These are phyloP conservation scores for Myioborus miniatus DNA, from an alignment of 2,797 vertebrate genomes.

Conservation along the genomic window DNA sequence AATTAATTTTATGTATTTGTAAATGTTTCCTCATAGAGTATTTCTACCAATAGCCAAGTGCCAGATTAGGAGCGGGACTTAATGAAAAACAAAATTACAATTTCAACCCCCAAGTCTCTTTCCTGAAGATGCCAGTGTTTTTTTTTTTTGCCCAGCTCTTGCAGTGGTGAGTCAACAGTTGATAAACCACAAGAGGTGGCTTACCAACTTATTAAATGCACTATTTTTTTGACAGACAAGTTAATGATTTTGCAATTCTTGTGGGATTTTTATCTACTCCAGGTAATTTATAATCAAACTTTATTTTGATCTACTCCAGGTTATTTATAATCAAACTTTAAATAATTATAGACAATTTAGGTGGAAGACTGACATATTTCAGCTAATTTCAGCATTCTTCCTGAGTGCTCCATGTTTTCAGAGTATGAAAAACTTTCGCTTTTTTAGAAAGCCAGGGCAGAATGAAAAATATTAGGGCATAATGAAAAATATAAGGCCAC, in stretches of 20 bases:
- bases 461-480: too few relatives aligned
- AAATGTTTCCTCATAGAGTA: not conserved
- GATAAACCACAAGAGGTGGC: not conserved
- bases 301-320: not conserved
- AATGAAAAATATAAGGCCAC: not conserved
- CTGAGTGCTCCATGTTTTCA: not conserved
- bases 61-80: rapidly evolving
- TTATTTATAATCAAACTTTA: not conserved
- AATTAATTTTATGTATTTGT: not conserved
- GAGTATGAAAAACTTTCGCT: not conserved
- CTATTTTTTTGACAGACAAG: not conserved
- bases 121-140: not conserved
- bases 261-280: not conserved
- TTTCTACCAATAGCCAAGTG: not conserved
- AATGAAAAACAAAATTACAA: not conserved
- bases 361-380: not conserved
- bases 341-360: not conserved
- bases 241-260: not conserved
- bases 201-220: not conserved
- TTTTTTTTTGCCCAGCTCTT: not conserved
- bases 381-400: not conserved
- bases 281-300: not conserved
- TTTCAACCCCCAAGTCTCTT: not conserved
- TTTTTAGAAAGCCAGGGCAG: too few relatives aligned
- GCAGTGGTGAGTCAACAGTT: not conserved